Conservation (phyloP, 35 echinoderm and acorn worm genomes). For the Strongylocentrotus purpuratus region DNA sequence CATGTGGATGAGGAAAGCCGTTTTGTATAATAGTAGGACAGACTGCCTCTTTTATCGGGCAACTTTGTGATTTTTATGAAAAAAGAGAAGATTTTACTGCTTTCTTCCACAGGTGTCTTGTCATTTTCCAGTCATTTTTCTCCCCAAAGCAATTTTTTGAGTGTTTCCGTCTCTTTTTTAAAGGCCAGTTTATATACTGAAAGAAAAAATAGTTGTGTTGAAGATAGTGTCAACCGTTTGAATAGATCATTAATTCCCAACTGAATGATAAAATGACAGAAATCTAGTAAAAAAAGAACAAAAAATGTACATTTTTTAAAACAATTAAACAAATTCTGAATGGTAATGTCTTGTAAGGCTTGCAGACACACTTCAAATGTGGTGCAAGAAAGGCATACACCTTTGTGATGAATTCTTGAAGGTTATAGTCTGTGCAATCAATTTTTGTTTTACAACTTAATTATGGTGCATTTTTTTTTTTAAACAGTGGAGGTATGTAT, state of each 20-base stretch:
- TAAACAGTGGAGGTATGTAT: too few relatives aligned
- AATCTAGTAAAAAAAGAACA: neutral
- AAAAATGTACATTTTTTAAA: too few relatives aligned
- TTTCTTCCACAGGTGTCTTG: conserved; percentile 52
- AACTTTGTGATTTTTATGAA: conserved; percentile 17
- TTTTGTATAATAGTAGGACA: conserved; percentile 11
- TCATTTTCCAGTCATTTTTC: conserved; percentile 44
- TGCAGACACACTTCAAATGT: too few relatives aligned
- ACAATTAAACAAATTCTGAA: too few relatives aligned
- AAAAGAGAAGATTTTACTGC: neutral
- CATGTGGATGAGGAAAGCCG: neutral
- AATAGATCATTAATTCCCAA: neutral
- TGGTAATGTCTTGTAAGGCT: too few relatives aligned
- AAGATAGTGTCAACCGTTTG: neutral
- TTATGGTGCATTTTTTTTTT: too few relatives aligned
- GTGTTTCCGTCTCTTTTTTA: neutral
- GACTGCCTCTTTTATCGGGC: neutral
- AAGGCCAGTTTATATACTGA: neutral
- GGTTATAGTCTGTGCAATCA: too few relatives aligned
- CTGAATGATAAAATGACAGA: too few relatives aligned
- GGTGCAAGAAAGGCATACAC: too few relatives aligned
- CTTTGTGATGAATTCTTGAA: too few relatives aligned
- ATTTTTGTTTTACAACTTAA: too few relatives aligned
- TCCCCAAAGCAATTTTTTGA: neutral
- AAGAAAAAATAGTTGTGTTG: neutral